Evolutionary conservation across 2,888 invertebrate genomes (phyloP).

Genomic region (Cerastoderma edule): DNA sequence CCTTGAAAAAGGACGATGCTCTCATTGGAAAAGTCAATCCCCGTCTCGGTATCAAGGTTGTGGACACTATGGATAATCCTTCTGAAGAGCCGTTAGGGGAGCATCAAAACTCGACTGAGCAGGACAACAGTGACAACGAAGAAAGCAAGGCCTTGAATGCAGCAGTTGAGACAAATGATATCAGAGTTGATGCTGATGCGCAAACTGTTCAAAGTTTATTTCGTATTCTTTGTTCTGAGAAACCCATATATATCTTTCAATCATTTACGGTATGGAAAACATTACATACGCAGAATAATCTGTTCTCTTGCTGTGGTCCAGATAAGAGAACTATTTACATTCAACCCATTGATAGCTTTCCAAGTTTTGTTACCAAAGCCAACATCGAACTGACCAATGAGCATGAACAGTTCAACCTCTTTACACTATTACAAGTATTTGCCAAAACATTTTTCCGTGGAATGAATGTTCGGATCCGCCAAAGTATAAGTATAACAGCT

Average conservation of each 20-base stretch:
- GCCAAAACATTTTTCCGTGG: conserved; percentile 76
- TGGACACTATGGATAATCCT: conserved; percentile 3
- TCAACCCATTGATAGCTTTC: conserved; percentile 77
- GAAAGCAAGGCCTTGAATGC: conserved; percentile 4
- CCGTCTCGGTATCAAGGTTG: conserved; percentile 24
- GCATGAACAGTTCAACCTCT: conserved; percentile 56
- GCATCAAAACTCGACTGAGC: background rate
- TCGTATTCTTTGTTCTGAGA: conserved; percentile 52
- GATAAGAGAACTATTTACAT: conserved; percentile 74
- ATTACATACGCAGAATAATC: conserved; percentile 61
- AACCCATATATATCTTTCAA: conserved; percentile 67
- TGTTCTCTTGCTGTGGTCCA: conserved; percentile 61
- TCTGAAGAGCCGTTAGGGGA: conserved; percentile 14
- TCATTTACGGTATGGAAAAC: conserved; percentile 78
- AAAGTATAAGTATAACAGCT: conserved; percentile 60
- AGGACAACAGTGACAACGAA: conserved; percentile 21
- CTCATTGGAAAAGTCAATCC: conserved; percentile 28
- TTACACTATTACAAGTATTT: conserved; percentile 74
- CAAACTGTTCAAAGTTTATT: conserved; percentile 49
- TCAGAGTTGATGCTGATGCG: background rate
- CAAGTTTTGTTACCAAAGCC: conserved; percentile 73
- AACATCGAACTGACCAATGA: conserved; percentile 50
- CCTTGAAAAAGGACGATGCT: conserved; percentile 34
- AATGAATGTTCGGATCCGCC: conserved; percentile 67
- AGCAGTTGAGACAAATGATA: conserved; percentile 6